Conservation (phyloP, 2,888 invertebrate genomes). For the Synergus umbraculus region DNA sequence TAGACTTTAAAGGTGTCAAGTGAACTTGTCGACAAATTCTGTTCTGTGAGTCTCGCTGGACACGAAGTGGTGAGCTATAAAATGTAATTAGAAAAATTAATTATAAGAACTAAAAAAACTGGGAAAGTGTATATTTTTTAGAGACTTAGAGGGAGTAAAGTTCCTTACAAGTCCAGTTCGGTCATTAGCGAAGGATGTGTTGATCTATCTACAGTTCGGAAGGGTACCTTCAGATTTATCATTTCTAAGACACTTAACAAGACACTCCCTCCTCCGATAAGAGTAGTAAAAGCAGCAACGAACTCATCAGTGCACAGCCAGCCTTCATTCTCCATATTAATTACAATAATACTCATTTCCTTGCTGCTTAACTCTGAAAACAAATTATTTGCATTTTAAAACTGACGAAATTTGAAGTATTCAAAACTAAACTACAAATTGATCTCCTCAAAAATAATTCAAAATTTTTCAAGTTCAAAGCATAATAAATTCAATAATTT, state of each 20-base stretch:
- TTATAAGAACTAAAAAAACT: not conserved
- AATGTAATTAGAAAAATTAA: not conserved
- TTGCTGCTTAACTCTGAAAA: constrained; percentile 22
- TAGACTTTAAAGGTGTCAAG: constrained; percentile 27
- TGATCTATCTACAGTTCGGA: constrained; percentile 5
- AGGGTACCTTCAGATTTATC: not conserved
- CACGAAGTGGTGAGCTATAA: constrained; percentile 6
- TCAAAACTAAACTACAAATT: too few species aligned
- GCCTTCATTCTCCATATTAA: constrained; percentile 3
- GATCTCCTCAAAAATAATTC: too few species aligned
- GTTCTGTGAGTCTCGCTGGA: constrained; percentile 1
- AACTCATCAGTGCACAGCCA: constrained; percentile 25
- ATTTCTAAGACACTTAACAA: not conserved
- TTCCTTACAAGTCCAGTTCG: constrained; percentile 23
- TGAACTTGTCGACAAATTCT: constrained; percentile 18
- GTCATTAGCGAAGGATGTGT: not conserved
- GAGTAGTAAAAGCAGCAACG: not conserved
- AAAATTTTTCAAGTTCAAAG: too few species aligned
- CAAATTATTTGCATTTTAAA: not conserved
- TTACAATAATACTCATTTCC: not conserved
- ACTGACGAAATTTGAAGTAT: not conserved
- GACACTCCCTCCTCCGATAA: not conserved
- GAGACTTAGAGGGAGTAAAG: not conserved
- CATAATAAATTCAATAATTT: not conserved
- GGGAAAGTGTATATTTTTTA: not conserved